Conservation (phyloP, 2,797 vertebrate species). For the Thripadectes ignobilis region DNA sequence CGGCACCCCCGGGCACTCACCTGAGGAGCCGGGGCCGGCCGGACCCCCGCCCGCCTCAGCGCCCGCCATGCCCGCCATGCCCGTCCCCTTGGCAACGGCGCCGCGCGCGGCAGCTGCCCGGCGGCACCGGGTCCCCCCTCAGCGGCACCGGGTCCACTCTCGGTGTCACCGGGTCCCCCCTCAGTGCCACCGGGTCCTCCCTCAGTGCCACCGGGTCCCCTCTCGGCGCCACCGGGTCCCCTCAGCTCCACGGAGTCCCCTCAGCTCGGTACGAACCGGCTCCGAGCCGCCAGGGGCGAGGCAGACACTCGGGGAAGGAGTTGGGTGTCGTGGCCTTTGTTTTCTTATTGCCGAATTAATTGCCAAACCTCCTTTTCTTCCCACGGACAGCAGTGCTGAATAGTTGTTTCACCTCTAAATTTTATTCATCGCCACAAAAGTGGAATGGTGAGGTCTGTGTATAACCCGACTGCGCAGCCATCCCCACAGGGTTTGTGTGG, state of each 20-base stretch:
- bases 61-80: neutral
- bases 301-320: neutral
- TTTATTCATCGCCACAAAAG: neutral
- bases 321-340: neutral
- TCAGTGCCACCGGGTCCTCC: no score
- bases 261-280: neutral
- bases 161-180: no score
- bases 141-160: neutral
- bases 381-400: fast-evolving
- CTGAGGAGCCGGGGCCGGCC: neutral
- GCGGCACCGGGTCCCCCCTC: neutral
- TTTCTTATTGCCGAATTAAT: neutral
- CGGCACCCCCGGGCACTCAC: neutral
- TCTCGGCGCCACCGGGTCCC: neutral
- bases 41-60: neutral
- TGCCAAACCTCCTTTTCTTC: neutral
- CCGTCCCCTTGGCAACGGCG: neutral
- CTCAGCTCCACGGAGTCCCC: neutral
- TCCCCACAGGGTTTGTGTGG: neutral
- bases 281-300: neutral
- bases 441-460: neutral
- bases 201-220: no score
- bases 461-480: fast-evolving
- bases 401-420: neutral
- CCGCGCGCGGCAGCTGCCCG: neutral